Conservation (phyloP, 1,140 invertebrate species). For the Heliconius himera region DNA sequence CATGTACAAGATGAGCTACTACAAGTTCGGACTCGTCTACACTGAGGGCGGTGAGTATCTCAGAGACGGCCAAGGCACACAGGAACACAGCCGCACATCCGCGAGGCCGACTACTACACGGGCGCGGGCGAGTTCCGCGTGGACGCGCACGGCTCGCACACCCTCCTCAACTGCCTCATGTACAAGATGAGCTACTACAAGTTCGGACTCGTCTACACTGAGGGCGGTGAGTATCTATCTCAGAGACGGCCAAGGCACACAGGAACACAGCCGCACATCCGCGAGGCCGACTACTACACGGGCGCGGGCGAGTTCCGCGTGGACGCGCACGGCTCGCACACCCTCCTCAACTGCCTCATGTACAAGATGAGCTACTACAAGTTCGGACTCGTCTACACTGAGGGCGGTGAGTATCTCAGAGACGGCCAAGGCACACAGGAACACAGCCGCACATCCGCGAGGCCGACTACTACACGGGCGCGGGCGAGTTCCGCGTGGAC, state of each 20-base stretch:
- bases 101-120: slow-evolving; percentile 98
- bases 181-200: slow-evolving; percentile 98
- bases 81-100: slow-evolving; percentile 93
- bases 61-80: too few relatives aligned
- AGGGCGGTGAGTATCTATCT: slow-evolving; percentile 86
- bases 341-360: slow-evolving; percentile 95
- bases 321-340: slow-evolving; percentile 93
- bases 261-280: slow-evolving; percentile 93
- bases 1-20: slow-evolving; percentile 99
- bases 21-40: slow-evolving; percentile 96
- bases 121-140: slow-evolving; percentile 96
- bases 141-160: slow-evolving; percentile 93
- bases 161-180: slow-evolving; percentile 95
- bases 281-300: slow-evolving; percentile 98
- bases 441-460: slow-evolving; percentile 98
- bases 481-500: slow-evolving; percentile 97
- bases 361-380: slow-evolving; percentile 98
- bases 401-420: slow-evolving; percentile 86
- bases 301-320: slow-evolving; percentile 96
- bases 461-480: slow-evolving; percentile 96
- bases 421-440: too few relatives aligned
- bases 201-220: slow-evolving; percentile 97
- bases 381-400: slow-evolving; percentile 97
- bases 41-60: slow-evolving; percentile 91
- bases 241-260: too few relatives aligned